Base-by-base conservation (phyloP, 2,888 invertebrate species). In the Erannis defoliaria region DNA sequence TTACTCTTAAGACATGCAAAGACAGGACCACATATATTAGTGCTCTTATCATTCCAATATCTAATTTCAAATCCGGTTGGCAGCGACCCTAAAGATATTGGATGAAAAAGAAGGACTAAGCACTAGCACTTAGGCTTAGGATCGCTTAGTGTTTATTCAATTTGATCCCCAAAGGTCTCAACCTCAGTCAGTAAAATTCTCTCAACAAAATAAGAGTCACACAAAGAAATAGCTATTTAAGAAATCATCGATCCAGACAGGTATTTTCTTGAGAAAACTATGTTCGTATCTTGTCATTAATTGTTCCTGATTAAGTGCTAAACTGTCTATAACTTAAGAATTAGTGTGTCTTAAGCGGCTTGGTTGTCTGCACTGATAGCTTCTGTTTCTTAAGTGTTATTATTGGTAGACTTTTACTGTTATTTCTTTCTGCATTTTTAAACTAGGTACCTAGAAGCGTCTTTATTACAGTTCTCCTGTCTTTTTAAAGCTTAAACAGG, bases 331-430 rank as follows among this genome's bases (percentile, higher is more conserved):
- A 38, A 42, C 26, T 54, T 26, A 14, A 35, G 26, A 49, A 49
- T 54, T 48, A 54, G 45, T 46, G 38, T 9, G 21, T 33, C 8
- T 46, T 19, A 18, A 49, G 31, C 38, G 53, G 48, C 54, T n/a
- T 14, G 38, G 54, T 60, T 48, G 54, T 60, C 59, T 60, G 40
- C 54, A 40, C 40, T 33, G 38, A 51, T 58, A 57, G 16, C 23
- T 10, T 2, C 8, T 29, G 16, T 3, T 10, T 48, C 46, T 49
- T 42, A 29, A 29, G 5, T 19, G 38, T 18, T 55, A 18, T 37
- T 19, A 45, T 54, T 21, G 9, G 8, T 4, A 33, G 12, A 10
- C 4, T 12, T 12, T 10, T 12, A 12, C 12, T 12, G 9, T 33
- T 33, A 10, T 42, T 18, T 12, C 8, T 42, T 42, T 12, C 40